Percentiles rank a stretch among this genome's conserved stretches.
Evolutionary conservation across 92 coral and sea anemone genomes (phyloP).

Genomic region (Heteractis magnifica): DNA sequence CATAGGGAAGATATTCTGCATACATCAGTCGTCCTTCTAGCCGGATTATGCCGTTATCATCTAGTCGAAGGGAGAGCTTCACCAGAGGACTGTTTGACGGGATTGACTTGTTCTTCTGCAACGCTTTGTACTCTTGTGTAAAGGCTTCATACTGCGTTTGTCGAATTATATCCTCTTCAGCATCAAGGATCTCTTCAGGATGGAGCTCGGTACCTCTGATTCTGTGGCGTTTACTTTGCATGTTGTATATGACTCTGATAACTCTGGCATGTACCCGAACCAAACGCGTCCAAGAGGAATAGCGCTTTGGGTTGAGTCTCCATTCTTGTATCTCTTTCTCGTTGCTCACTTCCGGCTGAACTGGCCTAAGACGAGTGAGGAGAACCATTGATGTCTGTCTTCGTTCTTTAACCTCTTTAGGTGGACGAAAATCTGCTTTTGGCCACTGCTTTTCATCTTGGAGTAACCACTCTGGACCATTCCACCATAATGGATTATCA

Average conservation of each 20-base stretch:
- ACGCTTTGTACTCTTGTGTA: conserved; percentile 41
- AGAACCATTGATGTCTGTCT: no score
- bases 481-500: conserved; percentile 42
- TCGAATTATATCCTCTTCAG: conserved; percentile 52
- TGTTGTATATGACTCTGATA: conserved; percentile 34
- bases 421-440: not conserved
- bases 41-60: conserved; percentile 47
- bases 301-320: conserved; percentile 9
- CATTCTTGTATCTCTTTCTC: no score
- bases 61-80: conserved; percentile 38
- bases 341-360: no score
- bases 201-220: conserved; percentile 22
- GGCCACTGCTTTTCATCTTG: conserved; percentile 29
- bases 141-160: conserved; percentile 42
- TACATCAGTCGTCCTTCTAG: conserved; percentile 40
- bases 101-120: conserved; percentile 35
- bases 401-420: no score
- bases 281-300: conserved; percentile 34
- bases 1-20: conserved; percentile 50
- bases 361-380: no score
- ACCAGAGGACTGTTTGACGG: conserved; percentile 32
- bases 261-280: conserved; percentile 51
- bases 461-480: conserved; percentile 43
- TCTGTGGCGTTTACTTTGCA: conserved; percentile 26
- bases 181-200: conserved; percentile 43